phyloP scores from a whole-genome alignment of 2,797 vertebrate genomes.

The Fistularia commersonii region DNA sequence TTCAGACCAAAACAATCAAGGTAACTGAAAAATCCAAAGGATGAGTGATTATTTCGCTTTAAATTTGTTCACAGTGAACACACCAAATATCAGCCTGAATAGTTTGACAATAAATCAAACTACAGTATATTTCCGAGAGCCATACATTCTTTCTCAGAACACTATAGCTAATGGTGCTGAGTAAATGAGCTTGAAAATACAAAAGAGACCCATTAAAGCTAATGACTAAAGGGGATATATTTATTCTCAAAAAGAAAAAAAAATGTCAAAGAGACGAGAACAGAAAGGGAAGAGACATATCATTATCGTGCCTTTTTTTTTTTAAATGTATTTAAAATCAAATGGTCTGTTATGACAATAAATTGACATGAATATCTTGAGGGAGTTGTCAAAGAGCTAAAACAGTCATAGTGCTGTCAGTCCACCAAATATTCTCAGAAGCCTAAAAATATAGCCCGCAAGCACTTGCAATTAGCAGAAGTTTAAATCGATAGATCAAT shows the following conservation, averaged over 20 bases:
- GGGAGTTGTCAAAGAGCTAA: constrained; percentile 30
- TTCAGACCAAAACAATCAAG: constrained; percentile 99
- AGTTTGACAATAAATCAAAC: too few species aligned
- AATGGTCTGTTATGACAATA: constrained; percentile 41
- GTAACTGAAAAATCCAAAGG: constrained; percentile 62
- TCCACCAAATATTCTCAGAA: constrained; percentile 22
- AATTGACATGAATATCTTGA: constrained; percentile 39
- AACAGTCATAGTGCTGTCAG: constrained; percentile 8
- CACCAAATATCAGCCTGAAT: background rate
- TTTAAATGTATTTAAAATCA: too few species aligned
- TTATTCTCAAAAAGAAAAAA: background rate
- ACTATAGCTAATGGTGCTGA: too few species aligned
- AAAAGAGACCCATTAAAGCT: background rate
- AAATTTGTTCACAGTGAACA: background rate
- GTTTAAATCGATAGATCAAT: constrained; percentile 24
- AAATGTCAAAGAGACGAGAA: background rate
- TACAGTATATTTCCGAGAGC: too few species aligned
- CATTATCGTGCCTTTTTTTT: background rate
- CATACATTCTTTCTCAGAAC: too few species aligned
- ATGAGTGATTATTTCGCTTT: background rate
- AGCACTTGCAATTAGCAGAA: constrained; percentile 10
- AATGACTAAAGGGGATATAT: too few species aligned
- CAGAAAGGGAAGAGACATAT: constrained; percentile 50
- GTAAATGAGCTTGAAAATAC: background rate
- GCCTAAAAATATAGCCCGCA: background rate